Evolutionary conservation across 2,113 vertebrate species (phyloP), one percentile per base, ranked within the genome.

Genomic region (Tupaia chinensis): DNA sequence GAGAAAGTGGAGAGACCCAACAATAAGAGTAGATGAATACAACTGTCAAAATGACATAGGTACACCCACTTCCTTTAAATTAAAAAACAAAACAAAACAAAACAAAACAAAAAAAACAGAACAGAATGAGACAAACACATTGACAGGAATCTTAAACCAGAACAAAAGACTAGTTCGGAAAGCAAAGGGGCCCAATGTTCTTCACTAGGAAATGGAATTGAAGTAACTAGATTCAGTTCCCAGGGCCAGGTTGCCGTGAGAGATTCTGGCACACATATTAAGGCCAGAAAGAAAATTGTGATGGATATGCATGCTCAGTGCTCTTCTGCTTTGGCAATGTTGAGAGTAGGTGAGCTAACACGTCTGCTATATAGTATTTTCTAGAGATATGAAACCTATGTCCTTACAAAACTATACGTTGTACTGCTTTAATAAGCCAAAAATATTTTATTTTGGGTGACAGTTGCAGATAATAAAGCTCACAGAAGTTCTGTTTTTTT

Each of bases 121-220:
- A 60, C 10, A 84, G 34, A 72, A 73, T 7, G 54, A 68, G 27
- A 66, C 20, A 53, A 56, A 86, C 76, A 32, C 19, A 22, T 44
- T 93, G 53, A 32, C 22, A 80, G 60, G 82, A 53, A 91, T 82
- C 14, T 61, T 87, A 60, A 87, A 22, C 8, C 14, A 82, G 53
- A 87, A 61, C 58, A 87, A 72, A 90, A 58, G 68, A 87, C 34
- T n/a, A 23, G 14, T 74, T 87, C 81, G 27, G 23, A 92, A 87
- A 74, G 20, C 19, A 20, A 65, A 73, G n/a, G 32, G 20, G 70
- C 5, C 5, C 2, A 25, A 13, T 66, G 25, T 4, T 53, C 8
- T 68, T 44, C 13, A 1, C 7, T 53, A 32, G 68, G 17, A 74
- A 53, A 29, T n/a, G 58, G 23, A 86, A 79, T n/a, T 11, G 14